Evolutionary conservation across 1,140 invertebrate species (phyloP).

Genomic region (Metopolophium dirhodum): DNA sequence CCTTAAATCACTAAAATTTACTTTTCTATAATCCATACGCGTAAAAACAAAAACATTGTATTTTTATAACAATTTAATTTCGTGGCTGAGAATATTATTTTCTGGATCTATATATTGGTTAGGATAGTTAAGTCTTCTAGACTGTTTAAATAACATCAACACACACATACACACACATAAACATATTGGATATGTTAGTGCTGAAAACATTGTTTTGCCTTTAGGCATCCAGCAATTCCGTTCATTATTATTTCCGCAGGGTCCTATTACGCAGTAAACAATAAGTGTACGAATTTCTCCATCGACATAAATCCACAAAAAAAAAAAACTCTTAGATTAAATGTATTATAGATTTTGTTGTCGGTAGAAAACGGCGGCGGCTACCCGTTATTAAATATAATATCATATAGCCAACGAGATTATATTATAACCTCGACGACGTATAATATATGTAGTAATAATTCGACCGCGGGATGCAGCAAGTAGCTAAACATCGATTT

Average conservation of each 20-base stretch:
- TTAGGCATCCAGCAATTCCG: slow-evolving; percentile 4
- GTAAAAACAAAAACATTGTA: background rate
- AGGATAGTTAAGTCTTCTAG: background rate
- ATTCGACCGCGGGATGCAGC: background rate
- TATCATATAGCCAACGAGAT: background rate
- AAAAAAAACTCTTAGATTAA: slow-evolving; percentile 25
- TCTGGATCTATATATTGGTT: background rate
- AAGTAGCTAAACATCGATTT: slow-evolving; percentile 52
- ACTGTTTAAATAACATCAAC: background rate
- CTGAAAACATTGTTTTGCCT: slow-evolving; percentile 35
- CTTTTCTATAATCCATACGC: background rate
- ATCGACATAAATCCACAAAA: slow-evolving; percentile 25
- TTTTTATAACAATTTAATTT: background rate
- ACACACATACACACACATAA: background rate
- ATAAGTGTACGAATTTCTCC: slow-evolving; percentile 4
- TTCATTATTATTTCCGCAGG: slow-evolving; percentile 40
- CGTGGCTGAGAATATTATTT: background rate
- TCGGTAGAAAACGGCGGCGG: background rate
- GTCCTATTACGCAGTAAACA: slow-evolving; percentile 34
- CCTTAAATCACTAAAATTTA: background rate
- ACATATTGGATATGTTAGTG: background rate
- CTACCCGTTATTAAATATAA: slow-evolving; percentile 23
- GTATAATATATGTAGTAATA: background rate
- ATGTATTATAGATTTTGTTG: background rate
- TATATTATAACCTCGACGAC: background rate